phyloP scores from a whole-genome alignment of 1,140 invertebrate species.

The Agrilus planipennis region DNA sequence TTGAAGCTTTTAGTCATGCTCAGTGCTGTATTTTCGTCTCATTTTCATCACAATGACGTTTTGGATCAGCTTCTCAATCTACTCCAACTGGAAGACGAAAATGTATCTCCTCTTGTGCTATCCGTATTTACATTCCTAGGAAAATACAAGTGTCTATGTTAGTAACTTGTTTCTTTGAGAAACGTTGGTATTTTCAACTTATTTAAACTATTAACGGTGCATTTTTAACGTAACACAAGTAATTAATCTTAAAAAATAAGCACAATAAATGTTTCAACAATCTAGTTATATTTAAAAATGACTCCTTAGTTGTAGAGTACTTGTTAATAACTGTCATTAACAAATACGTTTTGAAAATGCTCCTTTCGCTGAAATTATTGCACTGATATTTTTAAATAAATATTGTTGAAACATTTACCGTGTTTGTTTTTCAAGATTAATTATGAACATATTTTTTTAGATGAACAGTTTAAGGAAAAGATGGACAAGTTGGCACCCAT shows the following conservation, averaged over 20 bases:
- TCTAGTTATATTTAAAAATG: too few species aligned
- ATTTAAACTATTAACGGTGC: too few species aligned
- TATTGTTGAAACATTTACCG: too few species aligned
- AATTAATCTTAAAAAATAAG: too few species aligned
- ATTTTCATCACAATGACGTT: conserved; percentile 81
- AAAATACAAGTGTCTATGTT: conserved; percentile 69
- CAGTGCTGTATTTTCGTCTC: conserved; percentile 82
- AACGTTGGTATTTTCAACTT: too few species aligned
- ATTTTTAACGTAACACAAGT: too few species aligned
- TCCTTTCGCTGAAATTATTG: not conserved
- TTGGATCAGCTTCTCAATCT: conserved; percentile 67
- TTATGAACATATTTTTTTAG: conserved; percentile 32
- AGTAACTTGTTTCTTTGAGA: conserved; percentile 24
- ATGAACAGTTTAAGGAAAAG: conserved; percentile 57
- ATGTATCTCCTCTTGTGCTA: conserved; percentile 67
- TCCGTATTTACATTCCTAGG: conserved; percentile 79
- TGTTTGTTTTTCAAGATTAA: too few species aligned
- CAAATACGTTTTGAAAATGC: too few species aligned
- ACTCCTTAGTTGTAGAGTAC: too few species aligned
- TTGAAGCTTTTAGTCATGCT: conserved; percentile 71
- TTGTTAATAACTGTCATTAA: too few species aligned
- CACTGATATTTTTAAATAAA: not conserved
- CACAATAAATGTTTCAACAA: too few species aligned
- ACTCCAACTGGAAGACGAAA: conserved; percentile 68
- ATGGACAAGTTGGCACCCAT: conserved; percentile 66